Evolutionary conservation across 2,888 invertebrate species (phyloP), one percentile per base, ranked within the genome.

Genomic region (Euproctis similis): DNA sequence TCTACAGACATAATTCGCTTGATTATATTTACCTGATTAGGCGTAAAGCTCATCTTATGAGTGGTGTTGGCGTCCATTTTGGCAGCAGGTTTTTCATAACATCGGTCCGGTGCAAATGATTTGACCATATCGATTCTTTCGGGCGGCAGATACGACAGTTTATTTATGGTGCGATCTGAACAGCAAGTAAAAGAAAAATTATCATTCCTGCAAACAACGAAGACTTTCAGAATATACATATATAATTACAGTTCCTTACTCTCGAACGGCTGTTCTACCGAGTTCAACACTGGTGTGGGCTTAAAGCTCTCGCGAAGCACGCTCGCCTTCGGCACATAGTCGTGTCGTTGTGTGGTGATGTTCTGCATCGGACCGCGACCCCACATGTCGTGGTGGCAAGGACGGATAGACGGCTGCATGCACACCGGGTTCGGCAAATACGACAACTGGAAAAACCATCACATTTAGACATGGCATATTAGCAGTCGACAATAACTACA

Each of bases 341-440:
- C 92, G 59, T 91, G 91, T 19, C 91, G 90, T 44, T 91, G 89
- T 0, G 92, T 92, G 1, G 92, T 92, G 37, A 89, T 72, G 37
- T 88, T 88, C 69, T 92, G 90, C 86, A 92, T 89, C 5, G 92
- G 91, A 0, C 87, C 88, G 30, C 87, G 87, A 0, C 90, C 89
- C 56, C 87, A 80, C 56, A 89, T 81, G 59, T 88, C 89, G 62
- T 88, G 88, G 65, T 87, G 82, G 35, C 88, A 88, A 1, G 90
- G 90, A 0, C 87, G 77, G 42, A 90, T 88, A 1, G 89, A 67
- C 6, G 88, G 86, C 14, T 89, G 88, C 40, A 75, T 67, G 8
- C 84, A 74, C n/a, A 82, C 73, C 1, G 82, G 85, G 44, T 88
- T 88, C 2, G 89, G 89, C 25, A 87, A 85, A 50, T 85, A 88